Base-by-base conservation (phyloP, 2,888 invertebrate genomes). In the Diaperis boleti region DNA sequence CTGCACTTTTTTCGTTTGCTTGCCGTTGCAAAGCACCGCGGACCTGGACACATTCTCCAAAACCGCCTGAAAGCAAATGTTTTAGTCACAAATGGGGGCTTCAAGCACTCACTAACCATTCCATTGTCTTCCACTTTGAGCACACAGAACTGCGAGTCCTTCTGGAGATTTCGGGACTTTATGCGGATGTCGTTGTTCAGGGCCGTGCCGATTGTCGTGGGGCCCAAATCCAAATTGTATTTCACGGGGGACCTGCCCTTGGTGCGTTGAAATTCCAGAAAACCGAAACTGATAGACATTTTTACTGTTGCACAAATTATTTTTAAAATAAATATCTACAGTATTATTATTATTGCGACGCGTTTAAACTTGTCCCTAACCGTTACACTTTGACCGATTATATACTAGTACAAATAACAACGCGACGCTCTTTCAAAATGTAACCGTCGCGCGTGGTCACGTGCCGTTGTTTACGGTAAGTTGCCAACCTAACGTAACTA, bases 201-300 rank as follows among this genome's bases (percentile, higher is more conserved):
- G 1, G 10, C 8, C 5, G 55, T 11, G 10, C 55, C 55, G n/a
- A 55, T 41, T 2, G 55, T 55, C 1, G 37, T 52, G 14, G 22
- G 18, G n/a, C 52, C 52, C 8, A 11, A 3, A 8, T 39, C 39
- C 13, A 52, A 13, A 4, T 1, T 1, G 10, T 26, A 52, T 2
- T 22, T 52, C 3, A n/a, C 7, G 1, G 52, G 22, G 4, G 49
- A 33, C 15, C 26, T 26, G 1, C 52, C 52, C 8, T 8, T 8
- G 20, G 37, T 52, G 1, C 18, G 37, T 7, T 20, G 6, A n/a
- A 52, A 52, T 22, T 52, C 39, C 14, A 52, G 10, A 39, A 39
- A 39, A 8, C 52, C 52, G 14, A 29, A 29, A 8, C 15, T 10
- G 5, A 8, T 8, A 33, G n/a, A 20, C 26, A 26, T 26, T 26